These are phyloP conservation scores for Globia sparganii DNA, from an alignment of 2,888 invertebrate species.

Conservation along the genomic window DNA sequence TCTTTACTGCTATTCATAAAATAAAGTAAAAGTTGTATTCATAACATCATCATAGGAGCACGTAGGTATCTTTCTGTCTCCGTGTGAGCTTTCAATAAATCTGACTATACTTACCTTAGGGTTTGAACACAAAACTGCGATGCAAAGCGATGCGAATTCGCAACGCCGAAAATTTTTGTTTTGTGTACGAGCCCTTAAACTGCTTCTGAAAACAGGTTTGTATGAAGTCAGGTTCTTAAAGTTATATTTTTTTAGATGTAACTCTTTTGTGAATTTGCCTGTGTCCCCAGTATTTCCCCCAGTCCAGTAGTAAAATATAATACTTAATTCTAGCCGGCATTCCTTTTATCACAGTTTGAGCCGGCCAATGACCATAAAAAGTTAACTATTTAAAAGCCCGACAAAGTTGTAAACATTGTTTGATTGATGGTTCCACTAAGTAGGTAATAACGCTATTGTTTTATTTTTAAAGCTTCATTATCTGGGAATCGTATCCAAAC, in stretches of 20 bases:
- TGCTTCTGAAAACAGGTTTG: neutral
- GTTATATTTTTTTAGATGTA: neutral
- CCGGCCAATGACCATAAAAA: conserved; percentile 41
- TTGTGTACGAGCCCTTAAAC: no score
- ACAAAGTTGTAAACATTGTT: conserved; percentile 37
- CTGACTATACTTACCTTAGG: no score
- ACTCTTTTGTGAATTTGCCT: neutral
- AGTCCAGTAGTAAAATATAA: conserved; percentile 12
- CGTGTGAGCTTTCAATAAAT: neutral
- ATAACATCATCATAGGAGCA: neutral
- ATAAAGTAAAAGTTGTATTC: neutral
- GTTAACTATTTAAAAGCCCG: conserved; percentile 38
- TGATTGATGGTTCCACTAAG: conserved; percentile 30
- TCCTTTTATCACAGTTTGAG: conserved; percentile 37
- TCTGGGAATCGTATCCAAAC: neutral
- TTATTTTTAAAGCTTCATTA: conserved; percentile 22
- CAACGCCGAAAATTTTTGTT: no score
- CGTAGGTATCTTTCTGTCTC: neutral
- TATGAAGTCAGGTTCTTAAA: neutral
- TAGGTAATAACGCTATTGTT: conserved; percentile 38
- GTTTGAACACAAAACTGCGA: no score
- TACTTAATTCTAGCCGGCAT: conserved; percentile 10
- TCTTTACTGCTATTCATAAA: neutral
- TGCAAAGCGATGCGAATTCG: no score
- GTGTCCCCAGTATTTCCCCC: neutral